These are phyloP conservation scores for Saccopteryx bilineata DNA, from an alignment of 2,113 vertebrate species.

Conservation along the genomic window DNA sequence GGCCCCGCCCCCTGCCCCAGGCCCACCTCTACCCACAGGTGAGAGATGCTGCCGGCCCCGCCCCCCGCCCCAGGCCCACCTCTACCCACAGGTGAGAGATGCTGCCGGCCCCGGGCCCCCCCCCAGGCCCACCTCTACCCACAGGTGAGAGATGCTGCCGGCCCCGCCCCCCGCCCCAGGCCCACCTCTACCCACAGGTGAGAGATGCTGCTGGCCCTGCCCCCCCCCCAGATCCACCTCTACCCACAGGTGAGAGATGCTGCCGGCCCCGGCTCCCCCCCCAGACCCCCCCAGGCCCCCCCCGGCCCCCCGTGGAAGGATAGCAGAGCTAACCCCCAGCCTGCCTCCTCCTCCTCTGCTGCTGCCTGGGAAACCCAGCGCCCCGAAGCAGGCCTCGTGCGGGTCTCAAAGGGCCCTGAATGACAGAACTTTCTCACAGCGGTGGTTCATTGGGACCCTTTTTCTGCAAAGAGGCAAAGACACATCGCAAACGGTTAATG, in stretches of 20 bases:
- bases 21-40: too few species aligned
- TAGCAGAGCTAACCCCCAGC: background rate
- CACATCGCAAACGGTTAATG: background rate
- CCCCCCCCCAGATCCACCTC: background rate
- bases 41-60: too few species aligned
- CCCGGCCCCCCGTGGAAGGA: background rate
- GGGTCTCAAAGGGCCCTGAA: background rate
- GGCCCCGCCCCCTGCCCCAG: background rate
- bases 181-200: background rate
- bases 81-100: background rate
- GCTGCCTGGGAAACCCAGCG: background rate
- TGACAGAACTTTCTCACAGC: background rate
- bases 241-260: background rate
- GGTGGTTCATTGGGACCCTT: background rate
- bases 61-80: background rate
- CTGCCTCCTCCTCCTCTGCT: background rate
- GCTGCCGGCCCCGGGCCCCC: background rate
- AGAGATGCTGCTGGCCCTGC: too few species aligned
- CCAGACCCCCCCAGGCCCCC: too few species aligned
- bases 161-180: background rate
- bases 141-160: too few species aligned
- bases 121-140: too few species aligned
- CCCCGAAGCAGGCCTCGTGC: background rate
- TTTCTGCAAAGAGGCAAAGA: background rate
- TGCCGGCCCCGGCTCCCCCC: background rate